Percentiles rank a stretch among this genome's conserved stretches.
Conservation (phyloP, 2,888 invertebrate species). For the Callyntrura sp. region DNA sequence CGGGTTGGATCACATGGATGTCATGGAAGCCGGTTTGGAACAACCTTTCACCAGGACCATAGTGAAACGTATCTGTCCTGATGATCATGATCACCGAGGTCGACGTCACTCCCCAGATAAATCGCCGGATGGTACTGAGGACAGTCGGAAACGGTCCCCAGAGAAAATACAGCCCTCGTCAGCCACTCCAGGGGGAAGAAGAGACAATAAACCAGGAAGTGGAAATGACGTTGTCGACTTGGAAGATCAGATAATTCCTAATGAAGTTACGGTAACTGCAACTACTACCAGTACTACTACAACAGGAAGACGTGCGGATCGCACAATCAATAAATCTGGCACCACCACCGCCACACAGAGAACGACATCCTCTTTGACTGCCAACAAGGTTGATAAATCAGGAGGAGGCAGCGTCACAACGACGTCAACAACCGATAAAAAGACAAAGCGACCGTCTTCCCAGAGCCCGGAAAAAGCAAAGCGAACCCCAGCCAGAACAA, state of each 20-base stretch:
- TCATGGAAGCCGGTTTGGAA: conserved; percentile 82
- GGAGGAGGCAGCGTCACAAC: not conserved
- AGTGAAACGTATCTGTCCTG: conserved; percentile 81
- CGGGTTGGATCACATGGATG: conserved; percentile 71
- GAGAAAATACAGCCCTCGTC: conserved; percentile 48
- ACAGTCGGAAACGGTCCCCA: conserved; percentile 68
- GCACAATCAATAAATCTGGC: not conserved
- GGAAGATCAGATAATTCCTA: conserved; percentile 77
- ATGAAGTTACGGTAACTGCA: conserved; percentile 1
- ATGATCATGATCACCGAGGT: conserved; percentile 70
- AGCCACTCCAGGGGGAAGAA: not conserved
- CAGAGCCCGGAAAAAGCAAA: conserved; percentile 70
- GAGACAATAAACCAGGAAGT: not conserved
- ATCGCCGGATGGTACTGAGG: conserved; percentile 67
- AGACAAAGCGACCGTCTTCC: conserved; percentile 57
- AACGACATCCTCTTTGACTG: conserved; percentile 5
- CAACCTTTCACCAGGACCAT: conserved; percentile 80
- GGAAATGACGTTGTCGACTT: conserved; percentile 24
- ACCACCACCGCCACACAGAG: conserved; percentile 48
- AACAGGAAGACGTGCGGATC: conserved; percentile 40
- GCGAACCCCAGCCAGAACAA: conserved; percentile 60
- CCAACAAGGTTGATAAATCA: conserved; percentile 71
- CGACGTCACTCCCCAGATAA: conserved; percentile 59
- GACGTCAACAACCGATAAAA: not conserved
- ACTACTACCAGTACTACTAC: conserved; percentile 7